These are phyloP conservation scores for Todiramphus saurophagus DNA, from an alignment of 2,113 vertebrate species.

Conservation along the genomic window DNA sequence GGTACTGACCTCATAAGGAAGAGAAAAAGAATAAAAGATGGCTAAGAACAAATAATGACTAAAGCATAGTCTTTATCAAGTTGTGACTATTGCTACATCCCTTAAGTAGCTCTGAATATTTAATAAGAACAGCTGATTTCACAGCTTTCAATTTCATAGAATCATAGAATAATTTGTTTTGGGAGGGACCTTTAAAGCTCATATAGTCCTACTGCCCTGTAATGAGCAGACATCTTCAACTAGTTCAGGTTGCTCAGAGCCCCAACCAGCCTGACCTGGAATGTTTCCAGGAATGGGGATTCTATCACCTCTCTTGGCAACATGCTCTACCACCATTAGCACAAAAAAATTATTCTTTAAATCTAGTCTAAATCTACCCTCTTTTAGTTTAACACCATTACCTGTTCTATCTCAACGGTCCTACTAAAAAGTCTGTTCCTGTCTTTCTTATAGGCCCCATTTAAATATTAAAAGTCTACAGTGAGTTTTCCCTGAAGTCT, in stretches of 20 bases:
- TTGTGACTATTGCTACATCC: not conserved
- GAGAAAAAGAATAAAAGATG: not conserved
- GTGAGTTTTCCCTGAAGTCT: not conserved
- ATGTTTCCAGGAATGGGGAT: not conserved
- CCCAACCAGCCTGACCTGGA: not conserved
- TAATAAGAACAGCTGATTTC: not conserved
- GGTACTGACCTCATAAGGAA: not conserved
- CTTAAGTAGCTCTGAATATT: not conserved
- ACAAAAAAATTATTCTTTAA: not conserved
- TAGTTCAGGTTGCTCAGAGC: not conserved
- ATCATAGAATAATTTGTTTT: not conserved
- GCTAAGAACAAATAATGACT: not conserved
- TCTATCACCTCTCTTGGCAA: not conserved
- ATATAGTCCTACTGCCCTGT: not conserved
- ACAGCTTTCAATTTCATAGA: not conserved
- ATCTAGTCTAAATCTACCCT: not conserved
- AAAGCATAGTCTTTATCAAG: not conserved
- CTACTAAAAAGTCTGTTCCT: not conserved
- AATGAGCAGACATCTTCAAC: not conserved
- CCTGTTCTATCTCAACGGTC: not conserved
- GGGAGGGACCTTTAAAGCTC: not conserved
- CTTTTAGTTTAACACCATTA: not conserved
- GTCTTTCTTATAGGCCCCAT: not conserved
- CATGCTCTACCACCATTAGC: not conserved
- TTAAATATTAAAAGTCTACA: not conserved